Evolutionary conservation across 2,797 vertebrate genomes (phyloP).

Genomic region (Phoeniculus purpureus): DNA sequence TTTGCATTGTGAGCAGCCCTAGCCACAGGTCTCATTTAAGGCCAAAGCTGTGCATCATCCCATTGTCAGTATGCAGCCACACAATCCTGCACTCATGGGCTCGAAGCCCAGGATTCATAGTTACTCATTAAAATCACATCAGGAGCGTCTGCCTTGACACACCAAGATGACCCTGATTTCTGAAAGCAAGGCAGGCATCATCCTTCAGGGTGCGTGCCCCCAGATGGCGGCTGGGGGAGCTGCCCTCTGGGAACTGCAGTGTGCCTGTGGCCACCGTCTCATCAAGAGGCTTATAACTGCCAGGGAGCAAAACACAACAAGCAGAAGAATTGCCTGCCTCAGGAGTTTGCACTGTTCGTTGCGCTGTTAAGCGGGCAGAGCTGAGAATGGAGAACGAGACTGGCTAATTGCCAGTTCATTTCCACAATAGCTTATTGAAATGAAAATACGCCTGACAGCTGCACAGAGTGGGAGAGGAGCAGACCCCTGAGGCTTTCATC

Average conservation of each 20-base stretch:
- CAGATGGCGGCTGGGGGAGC: neutral
- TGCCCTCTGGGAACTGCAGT: accelerated
- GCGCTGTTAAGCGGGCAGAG: neutral
- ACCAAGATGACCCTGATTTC: neutral
- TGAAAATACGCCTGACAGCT: constrained; percentile 4
- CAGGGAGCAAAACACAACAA: neutral
- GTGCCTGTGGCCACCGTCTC: neutral
- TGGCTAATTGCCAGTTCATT: constrained; percentile 14
- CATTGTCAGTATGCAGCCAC: neutral
- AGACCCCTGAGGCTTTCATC: neutral
- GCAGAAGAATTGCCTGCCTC: neutral
- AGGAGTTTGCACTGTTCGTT: neutral
- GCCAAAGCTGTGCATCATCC: neutral
- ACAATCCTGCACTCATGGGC: accelerated
- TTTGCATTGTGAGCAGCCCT: constrained; percentile 14
- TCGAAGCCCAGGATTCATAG: neutral
- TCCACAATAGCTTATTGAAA: neutral
- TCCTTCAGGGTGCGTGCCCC: neutral
- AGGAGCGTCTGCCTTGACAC: neutral
- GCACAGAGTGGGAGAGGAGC: neutral
- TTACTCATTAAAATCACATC: neutral
- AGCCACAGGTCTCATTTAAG: constrained; percentile 52
- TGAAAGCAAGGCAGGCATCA: neutral
- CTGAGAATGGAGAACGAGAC: neutral
- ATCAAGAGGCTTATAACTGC: neutral